These are phyloP conservation scores for Cyanoramphus novaezelandiae DNA, from an alignment of 2,113 vertebrate genomes.

Conservation along the genomic window DNA sequence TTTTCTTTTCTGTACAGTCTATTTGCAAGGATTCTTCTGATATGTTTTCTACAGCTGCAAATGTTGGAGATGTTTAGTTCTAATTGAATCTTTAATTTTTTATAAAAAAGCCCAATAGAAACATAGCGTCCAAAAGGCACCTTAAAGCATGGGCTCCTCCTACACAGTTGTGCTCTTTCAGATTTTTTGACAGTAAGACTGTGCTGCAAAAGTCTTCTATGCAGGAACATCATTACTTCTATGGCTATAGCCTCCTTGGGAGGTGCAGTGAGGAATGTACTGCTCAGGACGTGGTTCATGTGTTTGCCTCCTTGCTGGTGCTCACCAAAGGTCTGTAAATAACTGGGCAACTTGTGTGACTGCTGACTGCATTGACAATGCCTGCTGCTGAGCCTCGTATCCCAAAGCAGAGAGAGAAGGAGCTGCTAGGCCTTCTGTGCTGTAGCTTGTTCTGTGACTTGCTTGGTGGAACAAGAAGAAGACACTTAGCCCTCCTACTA, in stretches of 20 bases:
- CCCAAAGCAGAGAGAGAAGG: background rate
- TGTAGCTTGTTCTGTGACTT: too few relatives aligned
- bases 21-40: background rate
- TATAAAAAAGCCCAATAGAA: background rate
- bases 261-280: accelerated
- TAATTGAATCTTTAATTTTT: background rate
- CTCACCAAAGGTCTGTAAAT: accelerated
- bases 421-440: background rate
- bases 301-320: background rate
- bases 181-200: background rate
- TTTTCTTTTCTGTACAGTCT: background rate
- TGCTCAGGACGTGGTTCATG: background rate
- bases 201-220: background rate
- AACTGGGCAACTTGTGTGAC: background rate
- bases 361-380: background rate
- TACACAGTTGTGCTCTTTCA: background rate
- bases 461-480: background rate
- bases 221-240: background rate
- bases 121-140: background rate
- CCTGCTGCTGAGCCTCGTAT: background rate
- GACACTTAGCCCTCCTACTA: background rate
- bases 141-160: background rate
- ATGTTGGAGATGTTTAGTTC: background rate
- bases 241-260: background rate
- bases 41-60: background rate